Percentiles rank a stretch among this genome's conserved stretches.
Evolutionary conservation across 1,140 invertebrate species (phyloP).

Genomic region (Parapsyche elsis): DNA sequence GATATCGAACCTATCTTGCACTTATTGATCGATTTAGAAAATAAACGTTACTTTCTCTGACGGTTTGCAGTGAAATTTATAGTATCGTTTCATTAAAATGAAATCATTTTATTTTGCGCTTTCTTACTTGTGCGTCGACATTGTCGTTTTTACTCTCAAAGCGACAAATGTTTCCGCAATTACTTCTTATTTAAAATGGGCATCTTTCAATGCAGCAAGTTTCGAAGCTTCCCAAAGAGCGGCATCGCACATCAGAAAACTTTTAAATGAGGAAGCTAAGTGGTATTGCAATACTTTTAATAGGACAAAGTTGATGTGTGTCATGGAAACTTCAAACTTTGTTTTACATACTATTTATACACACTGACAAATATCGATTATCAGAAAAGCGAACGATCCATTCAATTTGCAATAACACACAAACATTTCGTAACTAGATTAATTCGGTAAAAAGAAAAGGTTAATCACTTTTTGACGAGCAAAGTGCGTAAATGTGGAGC

Average conservation of each 20-base stretch:
- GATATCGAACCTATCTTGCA: background rate
- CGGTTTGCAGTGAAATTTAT: background rate
- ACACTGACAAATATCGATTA: background rate
- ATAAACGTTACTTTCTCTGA: slow-evolving; percentile 14
- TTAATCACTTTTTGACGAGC: slow-evolving; percentile 36
- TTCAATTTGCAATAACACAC: background rate
- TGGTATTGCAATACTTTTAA: background rate
- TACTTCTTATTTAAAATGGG: background rate
- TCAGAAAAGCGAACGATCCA: background rate
- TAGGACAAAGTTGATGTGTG: background rate
- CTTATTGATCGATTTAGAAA: background rate
- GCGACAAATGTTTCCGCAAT: background rate
- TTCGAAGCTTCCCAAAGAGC: background rate
- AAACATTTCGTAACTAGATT: background rate
- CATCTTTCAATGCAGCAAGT: background rate
- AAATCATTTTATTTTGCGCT: background rate
- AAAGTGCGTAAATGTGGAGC: slow-evolving; percentile 33
- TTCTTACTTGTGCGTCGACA: background rate
- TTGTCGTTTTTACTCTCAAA: background rate
- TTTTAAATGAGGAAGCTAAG: background rate
- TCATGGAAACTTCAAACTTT: slow-evolving; percentile 3
- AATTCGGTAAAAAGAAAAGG: slow-evolving; percentile 5
- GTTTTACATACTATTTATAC: background rate
- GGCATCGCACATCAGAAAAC: background rate
- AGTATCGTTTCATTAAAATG: background rate